Base-by-base conservation (phyloP, 2,113 vertebrate genomes). In the Calyptommatus sinebrachiatus region DNA sequence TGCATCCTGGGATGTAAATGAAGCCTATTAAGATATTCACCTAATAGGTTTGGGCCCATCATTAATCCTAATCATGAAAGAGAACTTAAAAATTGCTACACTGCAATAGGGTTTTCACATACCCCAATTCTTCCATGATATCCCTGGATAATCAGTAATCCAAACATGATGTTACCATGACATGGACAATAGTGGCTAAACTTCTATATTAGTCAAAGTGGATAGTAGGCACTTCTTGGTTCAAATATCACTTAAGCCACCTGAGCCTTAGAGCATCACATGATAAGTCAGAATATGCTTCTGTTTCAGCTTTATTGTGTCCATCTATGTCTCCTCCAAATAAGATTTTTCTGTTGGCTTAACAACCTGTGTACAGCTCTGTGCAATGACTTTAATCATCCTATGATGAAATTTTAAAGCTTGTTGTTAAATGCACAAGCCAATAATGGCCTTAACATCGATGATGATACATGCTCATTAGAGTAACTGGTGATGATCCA, bases 391-490 rank as follows among this genome's bases (percentile, higher is more conserved):
- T 75, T 81, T 45, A 26, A 75, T 68, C 35, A 68, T 61, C 35
- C 73, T 81, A 31, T 28, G 41, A 46, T 69, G 26, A 61, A 62
- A 61, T 69, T 81, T 24, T 9, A n/a, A 61, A 61, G 26, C 53
- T n/a, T 74, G 61, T n/a, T 29, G 53, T 31, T 73, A 3, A 68
- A 45, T 45, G 67, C 10, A 73, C 10, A 74, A 57, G 22, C 26
- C 26, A 74, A 57, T 24, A 24, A 22, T 41, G 48, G 16, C 12
- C 66, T 61, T 70, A 50, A 70, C 22, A 57, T 11, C 16, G 1
- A 45, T 69, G 65, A 46, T 81, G 66, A 69, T 74, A 60, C 75
- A 53, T 60, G 66, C 41, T 78, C 67, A 45, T 57, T 57, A 70
- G 76, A 70, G 50, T 7, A 10, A 41, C 20, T 21, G 24, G 31